Evolutionary conservation across 2,113 vertebrate species (phyloP).

Genomic region (Zosterops hypoxanthus): DNA sequence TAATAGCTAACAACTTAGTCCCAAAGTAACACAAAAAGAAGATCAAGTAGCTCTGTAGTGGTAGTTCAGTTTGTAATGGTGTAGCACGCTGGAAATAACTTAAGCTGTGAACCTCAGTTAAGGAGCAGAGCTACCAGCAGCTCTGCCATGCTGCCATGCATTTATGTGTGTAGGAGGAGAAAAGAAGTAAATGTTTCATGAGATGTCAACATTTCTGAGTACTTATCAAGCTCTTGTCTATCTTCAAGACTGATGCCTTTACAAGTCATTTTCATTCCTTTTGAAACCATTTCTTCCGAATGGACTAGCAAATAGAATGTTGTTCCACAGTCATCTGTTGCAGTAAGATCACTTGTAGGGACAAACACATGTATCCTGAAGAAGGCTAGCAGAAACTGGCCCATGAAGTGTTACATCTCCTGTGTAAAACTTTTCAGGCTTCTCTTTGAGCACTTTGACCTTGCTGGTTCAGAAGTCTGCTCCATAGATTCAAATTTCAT

Average conservation of each 20-base stretch:
- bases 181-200: background rate
- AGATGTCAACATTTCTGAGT: background rate
- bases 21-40: background rate
- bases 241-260: background rate
- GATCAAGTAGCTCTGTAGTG: background rate
- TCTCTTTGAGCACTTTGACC: background rate
- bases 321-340: background rate
- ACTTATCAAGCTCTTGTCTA: background rate
- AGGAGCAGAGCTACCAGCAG: background rate
- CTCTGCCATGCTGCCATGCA: background rate
- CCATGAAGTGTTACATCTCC: background rate
- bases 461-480: background rate
- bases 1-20: background rate
- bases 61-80: background rate
- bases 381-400: background rate
- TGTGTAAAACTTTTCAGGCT: background rate
- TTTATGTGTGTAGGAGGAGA: background rate
- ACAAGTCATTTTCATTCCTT: background rate
- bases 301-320: rapidly evolving
- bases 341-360: background rate
- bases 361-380: background rate
- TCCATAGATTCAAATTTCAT: background rate
- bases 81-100: background rate
- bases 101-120: background rate
- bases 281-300: background rate